Conservation (phyloP, 2,797 vertebrate genomes). For the Poecilia velifera region DNA sequence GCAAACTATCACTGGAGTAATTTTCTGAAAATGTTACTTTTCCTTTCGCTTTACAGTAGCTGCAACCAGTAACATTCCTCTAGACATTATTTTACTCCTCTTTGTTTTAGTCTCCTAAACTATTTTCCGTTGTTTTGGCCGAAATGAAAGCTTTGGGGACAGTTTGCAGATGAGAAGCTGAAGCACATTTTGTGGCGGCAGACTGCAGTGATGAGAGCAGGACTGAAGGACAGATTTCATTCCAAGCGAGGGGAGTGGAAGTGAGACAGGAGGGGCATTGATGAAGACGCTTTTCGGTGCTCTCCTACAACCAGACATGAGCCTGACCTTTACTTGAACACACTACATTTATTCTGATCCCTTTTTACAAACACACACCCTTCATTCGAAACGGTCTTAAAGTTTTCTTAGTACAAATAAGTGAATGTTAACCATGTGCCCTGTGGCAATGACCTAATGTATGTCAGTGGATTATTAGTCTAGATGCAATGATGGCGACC, state of each 20-base stretch:
- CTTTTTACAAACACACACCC: constrained; percentile 40
- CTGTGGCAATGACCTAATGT: constrained; percentile 70
- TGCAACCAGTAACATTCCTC: constrained; percentile 51
- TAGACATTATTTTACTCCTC: constrained; percentile 37
- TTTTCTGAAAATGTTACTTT: constrained; percentile 40
- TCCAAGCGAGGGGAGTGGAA: constrained; percentile 45
- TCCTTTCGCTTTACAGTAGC: constrained; percentile 51
- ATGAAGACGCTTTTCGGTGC: constrained; percentile 35
- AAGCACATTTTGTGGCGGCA: constrained; percentile 55
- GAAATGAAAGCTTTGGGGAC: constrained; percentile 50
- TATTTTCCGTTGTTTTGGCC: constrained; percentile 40
- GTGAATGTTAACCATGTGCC: constrained; percentile 53
- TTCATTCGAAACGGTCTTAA: constrained; percentile 41
- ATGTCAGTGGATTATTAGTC: constrained; percentile 61
- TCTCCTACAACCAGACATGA: constrained; percentile 35
- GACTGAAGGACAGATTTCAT: constrained; percentile 48
- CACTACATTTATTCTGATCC: constrained; percentile 48
- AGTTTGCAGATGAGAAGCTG: constrained; percentile 50
- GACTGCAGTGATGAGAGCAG: constrained; percentile 30
- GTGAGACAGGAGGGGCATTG: constrained; percentile 44
- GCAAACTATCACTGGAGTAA: constrained; percentile 45
- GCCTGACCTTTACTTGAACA: constrained; percentile 68
- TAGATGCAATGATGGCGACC: constrained; percentile 17
- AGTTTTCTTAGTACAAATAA: constrained; percentile 37
- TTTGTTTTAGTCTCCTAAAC: constrained; percentile 50